Percentiles rank a stretch among this genome's conserved stretches.
Evolutionary conservation across 1,140 invertebrate species (phyloP).

Genomic region (Eupristina koningsbergeri): DNA sequence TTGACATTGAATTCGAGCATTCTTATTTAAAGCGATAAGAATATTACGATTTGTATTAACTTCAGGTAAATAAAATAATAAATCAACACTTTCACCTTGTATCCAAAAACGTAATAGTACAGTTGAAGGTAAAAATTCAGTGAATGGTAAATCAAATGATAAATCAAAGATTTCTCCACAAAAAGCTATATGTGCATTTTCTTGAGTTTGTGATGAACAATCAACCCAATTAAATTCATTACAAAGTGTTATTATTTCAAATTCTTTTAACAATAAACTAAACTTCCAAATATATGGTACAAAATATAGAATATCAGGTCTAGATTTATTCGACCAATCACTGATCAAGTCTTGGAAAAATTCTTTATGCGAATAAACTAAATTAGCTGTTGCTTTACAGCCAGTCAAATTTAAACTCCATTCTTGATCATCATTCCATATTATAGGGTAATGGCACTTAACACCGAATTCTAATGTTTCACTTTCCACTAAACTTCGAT

Average conservation of each 20-base stretch:
- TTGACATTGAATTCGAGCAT: conserved; percentile 87
- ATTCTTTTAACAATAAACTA: conserved; percentile 92
- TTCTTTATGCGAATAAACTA: conserved; percentile 95
- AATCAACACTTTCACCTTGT: conserved; percentile 92
- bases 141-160: conserved; percentile 93
- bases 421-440: conserved; percentile 96
- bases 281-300: conserved; percentile 98
- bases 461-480: conserved; percentile 95
- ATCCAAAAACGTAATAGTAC: conserved; percentile 93
- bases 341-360: conserved; percentile 97
- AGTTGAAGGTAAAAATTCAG: conserved; percentile 90
- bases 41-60: conserved; percentile 90
- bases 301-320: conserved; percentile 94
- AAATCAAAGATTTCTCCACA: conserved; percentile 94
- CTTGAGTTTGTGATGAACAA: conserved; percentile 94
- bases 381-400: conserved; percentile 92
- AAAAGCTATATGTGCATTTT: conserved; percentile 94
- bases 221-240: conserved; percentile 99
- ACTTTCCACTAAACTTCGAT: conserved; percentile 91
- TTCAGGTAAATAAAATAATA: conserved; percentile 91
- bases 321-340: conserved; percentile 94
- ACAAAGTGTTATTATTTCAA: conserved; percentile 93
- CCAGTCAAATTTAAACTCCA: conserved; percentile 93
- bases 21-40: conserved; percentile 88
- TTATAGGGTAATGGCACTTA: conserved; percentile 88